Conservation (phyloP, 1,140 invertebrate genomes). For the Drosophila kikkawai region DNA sequence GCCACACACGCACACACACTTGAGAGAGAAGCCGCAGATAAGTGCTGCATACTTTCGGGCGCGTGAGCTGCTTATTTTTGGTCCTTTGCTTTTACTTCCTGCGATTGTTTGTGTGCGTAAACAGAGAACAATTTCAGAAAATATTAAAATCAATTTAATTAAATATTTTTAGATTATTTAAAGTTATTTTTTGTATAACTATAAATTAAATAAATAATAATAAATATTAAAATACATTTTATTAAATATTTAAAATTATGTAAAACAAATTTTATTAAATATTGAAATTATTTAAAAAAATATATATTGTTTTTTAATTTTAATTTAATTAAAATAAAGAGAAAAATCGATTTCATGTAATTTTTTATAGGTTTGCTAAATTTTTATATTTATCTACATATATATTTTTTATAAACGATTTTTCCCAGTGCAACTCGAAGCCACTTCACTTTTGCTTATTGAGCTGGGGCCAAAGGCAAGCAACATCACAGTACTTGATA, state of each 20-base stretch:
- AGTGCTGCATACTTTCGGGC: conserved; percentile 56
- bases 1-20: conserved; percentile 2
- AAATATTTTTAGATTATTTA: not conserved
- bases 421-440: conserved; percentile 7
- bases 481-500: conserved; percentile 36
- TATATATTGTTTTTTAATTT: too few species aligned
- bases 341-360: not conserved
- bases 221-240: too few species aligned
- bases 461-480: conserved; percentile 56
- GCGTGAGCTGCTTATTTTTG: conserved; percentile 52
- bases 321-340: not conserved
- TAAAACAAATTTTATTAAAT: too few species aligned
- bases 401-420: not conserved
- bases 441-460: conserved; percentile 69
- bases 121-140: not conserved
- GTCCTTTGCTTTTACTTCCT: conserved; percentile 23
- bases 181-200: not conserved
- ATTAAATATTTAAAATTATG: too few species aligned
- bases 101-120: conserved; percentile 18
- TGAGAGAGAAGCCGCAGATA: conserved; percentile 27
- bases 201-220: not conserved
- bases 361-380: too few species aligned
- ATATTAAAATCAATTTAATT: not conserved
- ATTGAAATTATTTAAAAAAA: too few species aligned
- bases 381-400: not conserved